phyloP scores from a whole-genome alignment of 2,113 vertebrate species.

The Heterotilapia buettikoferi region DNA sequence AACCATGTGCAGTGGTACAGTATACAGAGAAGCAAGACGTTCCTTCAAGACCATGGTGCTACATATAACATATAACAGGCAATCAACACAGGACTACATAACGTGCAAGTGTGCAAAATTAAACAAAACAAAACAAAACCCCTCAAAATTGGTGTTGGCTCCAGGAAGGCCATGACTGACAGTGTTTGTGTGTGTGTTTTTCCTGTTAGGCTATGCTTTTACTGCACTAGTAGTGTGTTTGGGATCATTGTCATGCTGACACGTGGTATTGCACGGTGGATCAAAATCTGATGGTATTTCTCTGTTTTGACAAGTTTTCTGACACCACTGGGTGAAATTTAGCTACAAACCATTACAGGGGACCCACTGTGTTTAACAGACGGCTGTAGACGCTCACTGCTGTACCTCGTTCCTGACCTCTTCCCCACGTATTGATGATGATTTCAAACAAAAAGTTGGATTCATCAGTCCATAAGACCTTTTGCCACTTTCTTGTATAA shows the following conservation, averaged over 20 bases:
- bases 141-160: background rate
- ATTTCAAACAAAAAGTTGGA: background rate
- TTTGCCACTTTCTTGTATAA: background rate
- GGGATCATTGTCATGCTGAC: background rate
- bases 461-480: background rate
- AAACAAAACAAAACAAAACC: background rate
- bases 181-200: background rate
- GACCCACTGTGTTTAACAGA: background rate
- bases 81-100: background rate
- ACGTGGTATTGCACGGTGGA: background rate
- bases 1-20: background rate
- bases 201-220: background rate
- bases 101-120: background rate
- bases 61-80: background rate
- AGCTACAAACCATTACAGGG: background rate
- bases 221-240: background rate
- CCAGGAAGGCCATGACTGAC: background rate
- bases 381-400: background rate
- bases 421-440: background rate
- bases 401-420: background rate
- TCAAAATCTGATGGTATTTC: background rate
- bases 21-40: background rate
- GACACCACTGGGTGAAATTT: background rate
- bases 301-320: background rate
- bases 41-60: background rate